phyloP scores from a whole-genome alignment of 2,797 vertebrate species.

The Pelochelys cantorii region DNA sequence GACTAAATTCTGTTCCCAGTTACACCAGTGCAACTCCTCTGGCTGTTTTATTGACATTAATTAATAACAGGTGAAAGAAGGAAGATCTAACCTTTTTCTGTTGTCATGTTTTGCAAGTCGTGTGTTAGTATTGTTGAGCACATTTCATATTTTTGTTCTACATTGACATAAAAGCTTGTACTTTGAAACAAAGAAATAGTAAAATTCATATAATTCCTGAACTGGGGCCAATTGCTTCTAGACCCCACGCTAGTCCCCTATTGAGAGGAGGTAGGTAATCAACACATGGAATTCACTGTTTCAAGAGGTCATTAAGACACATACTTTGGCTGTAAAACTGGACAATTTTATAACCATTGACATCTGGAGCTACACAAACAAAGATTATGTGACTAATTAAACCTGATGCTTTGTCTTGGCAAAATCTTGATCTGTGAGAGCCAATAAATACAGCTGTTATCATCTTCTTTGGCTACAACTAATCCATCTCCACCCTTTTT shows the following conservation, averaged over 20 bases:
- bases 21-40: background rate
- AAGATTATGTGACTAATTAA: slow-evolving; percentile 39
- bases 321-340: background rate
- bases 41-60: slow-evolving; percentile 13
- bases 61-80: slow-evolving; percentile 38
- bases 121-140: background rate
- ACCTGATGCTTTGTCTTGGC: background rate
- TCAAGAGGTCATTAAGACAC: background rate
- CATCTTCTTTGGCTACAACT: background rate
- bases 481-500: background rate
- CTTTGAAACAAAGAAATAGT: background rate
- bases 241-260: background rate
- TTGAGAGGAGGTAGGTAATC: background rate
- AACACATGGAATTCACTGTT: background rate
- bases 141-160: background rate
- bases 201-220: background rate
- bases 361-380: background rate
- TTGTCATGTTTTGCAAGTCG: background rate
- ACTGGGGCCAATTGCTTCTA: background rate
- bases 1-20: background rate
- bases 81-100: background rate
- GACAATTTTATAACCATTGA: background rate
- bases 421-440: background rate
- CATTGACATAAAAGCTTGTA: background rate
- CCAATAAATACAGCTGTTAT: rapidly evolving